These are phyloP conservation scores for Lacerta agilis DNA, from an alignment of 2,797 vertebrate genomes.

Conservation along the genomic window DNA sequence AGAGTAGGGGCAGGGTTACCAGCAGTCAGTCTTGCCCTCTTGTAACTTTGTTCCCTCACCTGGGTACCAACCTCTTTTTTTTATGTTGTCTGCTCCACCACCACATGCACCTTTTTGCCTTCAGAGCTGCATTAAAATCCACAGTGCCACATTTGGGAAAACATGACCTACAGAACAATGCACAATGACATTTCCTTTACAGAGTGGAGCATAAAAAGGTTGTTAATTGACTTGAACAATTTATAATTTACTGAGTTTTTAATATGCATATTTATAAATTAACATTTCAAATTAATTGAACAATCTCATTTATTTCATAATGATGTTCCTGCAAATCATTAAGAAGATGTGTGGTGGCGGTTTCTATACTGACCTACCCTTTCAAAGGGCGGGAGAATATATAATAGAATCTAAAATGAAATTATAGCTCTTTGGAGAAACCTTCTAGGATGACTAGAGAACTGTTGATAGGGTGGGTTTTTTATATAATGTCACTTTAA, in stretches of 20 bases:
- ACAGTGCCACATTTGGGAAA: background rate
- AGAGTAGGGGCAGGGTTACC: background rate
- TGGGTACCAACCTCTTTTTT: background rate
- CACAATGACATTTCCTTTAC: constrained; percentile 33
- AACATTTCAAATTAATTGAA: constrained; percentile 76
- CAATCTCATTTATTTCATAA: constrained; percentile 58
- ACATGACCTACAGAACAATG: background rate
- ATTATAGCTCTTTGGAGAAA: constrained; percentile 24
- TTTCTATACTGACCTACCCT: constrained; percentile 11
- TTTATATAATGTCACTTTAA: background rate
- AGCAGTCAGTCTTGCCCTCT: background rate
- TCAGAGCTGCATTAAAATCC: background rate
- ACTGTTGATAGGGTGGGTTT: background rate
- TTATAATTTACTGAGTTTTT: constrained; percentile 63
- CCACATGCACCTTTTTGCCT: background rate
- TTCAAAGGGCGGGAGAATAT: background rate
- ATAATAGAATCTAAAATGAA: background rate
- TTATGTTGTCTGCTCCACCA: background rate
- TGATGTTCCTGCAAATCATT: constrained; percentile 58
- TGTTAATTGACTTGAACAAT: constrained; percentile 62
- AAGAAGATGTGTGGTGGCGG: constrained; percentile 26
- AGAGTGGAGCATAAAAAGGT: constrained; percentile 31
- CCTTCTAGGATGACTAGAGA: background rate
- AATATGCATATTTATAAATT: constrained; percentile 70
- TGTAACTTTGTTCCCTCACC: background rate